phyloP scores from a whole-genome alignment of 2,113 vertebrate species.

The Semicossyphus pulcher region DNA sequence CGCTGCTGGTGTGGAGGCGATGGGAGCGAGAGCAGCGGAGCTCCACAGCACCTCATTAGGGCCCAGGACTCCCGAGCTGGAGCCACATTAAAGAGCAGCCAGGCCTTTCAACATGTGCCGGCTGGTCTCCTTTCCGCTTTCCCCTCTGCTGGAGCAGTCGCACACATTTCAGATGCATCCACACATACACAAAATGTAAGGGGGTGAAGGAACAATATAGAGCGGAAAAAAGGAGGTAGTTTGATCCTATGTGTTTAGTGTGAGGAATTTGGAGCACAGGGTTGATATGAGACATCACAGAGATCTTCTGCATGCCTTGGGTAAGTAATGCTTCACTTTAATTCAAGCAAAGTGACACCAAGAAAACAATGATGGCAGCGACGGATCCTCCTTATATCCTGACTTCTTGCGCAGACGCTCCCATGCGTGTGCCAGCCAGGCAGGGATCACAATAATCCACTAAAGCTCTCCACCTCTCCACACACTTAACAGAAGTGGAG shows the following conservation, averaged over 20 bases:
- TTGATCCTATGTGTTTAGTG: neutral
- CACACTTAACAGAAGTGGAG: conserved; percentile 71
- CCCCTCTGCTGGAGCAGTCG: conserved; percentile 54
- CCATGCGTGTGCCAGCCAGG: conserved; percentile 49
- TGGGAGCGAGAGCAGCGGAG: conserved; percentile 58
- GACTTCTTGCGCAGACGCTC: conserved; percentile 38
- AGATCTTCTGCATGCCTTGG: neutral
- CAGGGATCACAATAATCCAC: conserved; percentile 75
- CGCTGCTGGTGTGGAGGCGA: conserved; percentile 71
- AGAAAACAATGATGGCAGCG: conserved; percentile 24
- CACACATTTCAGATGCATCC: conserved; percentile 56
- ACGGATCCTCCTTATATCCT: conserved; percentile 25
- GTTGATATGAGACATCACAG: neutral
- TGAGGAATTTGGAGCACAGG: no score
- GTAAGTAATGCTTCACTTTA: neutral
- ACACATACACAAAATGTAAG: conserved; percentile 54
- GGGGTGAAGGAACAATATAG: conserved; percentile 4
- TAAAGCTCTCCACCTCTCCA: conserved; percentile 73
- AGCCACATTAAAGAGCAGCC: conserved; percentile 80
- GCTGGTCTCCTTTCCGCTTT: conserved; percentile 74
- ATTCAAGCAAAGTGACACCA: conserved; percentile 10
- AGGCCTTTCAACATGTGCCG: conserved; percentile 82
- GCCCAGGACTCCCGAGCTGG: conserved; percentile 73
- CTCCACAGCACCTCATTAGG: conserved; percentile 79
- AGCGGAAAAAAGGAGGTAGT: conserved; percentile 16